Percentiles rank a stretch among this genome's conserved stretches.
Conservation (phyloP, 2,797 vertebrate species). For the Phrynocephalus guinanensis region DNA sequence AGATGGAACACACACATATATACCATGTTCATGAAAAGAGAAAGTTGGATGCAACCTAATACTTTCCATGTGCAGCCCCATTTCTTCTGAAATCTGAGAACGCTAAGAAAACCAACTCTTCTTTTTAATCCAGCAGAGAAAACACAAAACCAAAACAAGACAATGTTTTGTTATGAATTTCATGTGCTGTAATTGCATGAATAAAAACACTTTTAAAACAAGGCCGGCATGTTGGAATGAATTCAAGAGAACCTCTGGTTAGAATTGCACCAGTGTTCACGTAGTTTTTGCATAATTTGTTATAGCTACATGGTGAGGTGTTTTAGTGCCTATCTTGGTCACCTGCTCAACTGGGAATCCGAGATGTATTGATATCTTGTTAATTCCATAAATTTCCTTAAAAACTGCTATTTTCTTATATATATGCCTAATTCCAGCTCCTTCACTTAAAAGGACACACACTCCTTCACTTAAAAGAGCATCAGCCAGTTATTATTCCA, state of each 20-base stretch:
- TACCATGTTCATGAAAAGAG: constrained; percentile 22
- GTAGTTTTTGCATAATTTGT: too few relatives aligned
- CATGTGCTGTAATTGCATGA: background rate
- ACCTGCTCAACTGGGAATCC: too few relatives aligned
- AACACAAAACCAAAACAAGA: background rate
- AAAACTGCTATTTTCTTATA: background rate
- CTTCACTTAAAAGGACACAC: background rate
- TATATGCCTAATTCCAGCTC: background rate
- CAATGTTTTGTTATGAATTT: background rate
- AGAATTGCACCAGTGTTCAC: too few relatives aligned
- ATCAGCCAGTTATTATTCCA: background rate
- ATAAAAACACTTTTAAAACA: background rate
- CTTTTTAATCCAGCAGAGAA: constrained; percentile 32
- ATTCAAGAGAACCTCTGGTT: background rate
- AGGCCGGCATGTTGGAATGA: background rate
- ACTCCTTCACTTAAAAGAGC: background rate
- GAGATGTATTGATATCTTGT: too few relatives aligned
- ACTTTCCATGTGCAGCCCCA: constrained; percentile 32
- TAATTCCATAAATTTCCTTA: too few relatives aligned
- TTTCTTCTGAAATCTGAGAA: constrained; percentile 23
- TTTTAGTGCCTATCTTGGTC: too few relatives aligned
- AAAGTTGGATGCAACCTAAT: constrained; percentile 34
- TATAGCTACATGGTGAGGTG: too few relatives aligned
- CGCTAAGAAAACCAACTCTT: constrained; percentile 41
- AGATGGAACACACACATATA: constrained; percentile 20